Conservation (phyloP, 1,140 invertebrate species). For the Stratiolaelaps scimitus region DNA sequence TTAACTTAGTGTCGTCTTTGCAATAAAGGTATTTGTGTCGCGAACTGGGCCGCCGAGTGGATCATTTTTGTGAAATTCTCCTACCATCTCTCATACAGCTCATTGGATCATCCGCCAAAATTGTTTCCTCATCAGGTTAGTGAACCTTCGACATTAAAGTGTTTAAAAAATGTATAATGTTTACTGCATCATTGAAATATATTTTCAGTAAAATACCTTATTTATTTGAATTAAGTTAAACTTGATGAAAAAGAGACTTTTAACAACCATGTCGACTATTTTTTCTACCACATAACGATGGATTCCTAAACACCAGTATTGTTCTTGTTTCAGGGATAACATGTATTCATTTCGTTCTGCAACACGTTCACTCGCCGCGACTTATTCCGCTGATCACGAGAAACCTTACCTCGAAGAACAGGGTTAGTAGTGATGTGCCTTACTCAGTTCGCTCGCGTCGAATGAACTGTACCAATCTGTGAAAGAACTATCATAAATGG, state of each 20-base stretch:
- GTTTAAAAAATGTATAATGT: background rate
- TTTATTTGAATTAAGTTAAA: too few relatives aligned
- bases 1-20: too few relatives aligned
- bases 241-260: too few relatives aligned
- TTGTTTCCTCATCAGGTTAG: conserved; percentile 73
- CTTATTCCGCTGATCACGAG: conserved; percentile 73
- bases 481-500: background rate
- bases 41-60: conserved; percentile 22
- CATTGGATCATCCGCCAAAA: conserved; percentile 44
- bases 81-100: conserved; percentile 22
- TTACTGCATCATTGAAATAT: background rate
- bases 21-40: conserved; percentile 1
- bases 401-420: conserved; percentile 57
- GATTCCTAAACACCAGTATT: background rate
- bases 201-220: too few relatives aligned
- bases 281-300: conserved; percentile 59
- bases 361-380: conserved; percentile 65
- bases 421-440: background rate
- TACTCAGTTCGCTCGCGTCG: background rate
- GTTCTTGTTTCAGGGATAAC: conserved; percentile 16
- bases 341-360: conserved; percentile 30
- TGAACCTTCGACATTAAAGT: background rate
- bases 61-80: conserved; percentile 26
- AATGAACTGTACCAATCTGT: background rate
- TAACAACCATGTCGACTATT: too few relatives aligned